Conservation (phyloP, 2,113 vertebrate species). For the Procavia capensis region DNA sequence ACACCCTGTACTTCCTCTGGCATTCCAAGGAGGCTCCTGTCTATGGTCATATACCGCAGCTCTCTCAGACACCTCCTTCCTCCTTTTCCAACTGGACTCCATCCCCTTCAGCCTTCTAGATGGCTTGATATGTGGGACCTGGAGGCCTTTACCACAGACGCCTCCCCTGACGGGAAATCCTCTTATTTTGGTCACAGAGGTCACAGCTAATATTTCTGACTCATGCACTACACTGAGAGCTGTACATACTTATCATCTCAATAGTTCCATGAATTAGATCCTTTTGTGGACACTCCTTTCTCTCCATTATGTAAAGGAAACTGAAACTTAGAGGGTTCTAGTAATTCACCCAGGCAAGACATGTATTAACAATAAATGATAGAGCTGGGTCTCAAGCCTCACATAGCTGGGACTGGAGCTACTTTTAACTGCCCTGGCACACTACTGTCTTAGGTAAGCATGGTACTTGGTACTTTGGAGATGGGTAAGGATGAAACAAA, state of each 20-base stretch:
- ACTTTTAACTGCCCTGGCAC: not conserved
- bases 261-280: not conserved
- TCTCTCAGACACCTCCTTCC: not conserved
- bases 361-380: not conserved
- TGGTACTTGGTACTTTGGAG: not conserved
- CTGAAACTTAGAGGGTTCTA: not conserved
- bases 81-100: too few relatives aligned
- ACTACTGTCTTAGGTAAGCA: not conserved
- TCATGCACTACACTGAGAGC: not conserved
- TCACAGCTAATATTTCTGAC: not conserved
- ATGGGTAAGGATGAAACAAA: not conserved
- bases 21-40: slow-evolving; percentile 24
- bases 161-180: not conserved
- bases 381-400: not conserved
- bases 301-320: not conserved
- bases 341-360: not conserved
- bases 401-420: not conserved
- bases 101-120: not conserved
- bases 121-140: not conserved
- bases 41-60: not conserved
- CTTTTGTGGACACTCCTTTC: not conserved
- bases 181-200: not conserved
- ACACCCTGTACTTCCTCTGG: slow-evolving; percentile 69
- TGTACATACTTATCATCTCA: not conserved
- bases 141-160: not conserved